These are phyloP conservation scores for Heliothis subflexa DNA, from an alignment of 1,140 invertebrate species.

Conservation along the genomic window DNA sequence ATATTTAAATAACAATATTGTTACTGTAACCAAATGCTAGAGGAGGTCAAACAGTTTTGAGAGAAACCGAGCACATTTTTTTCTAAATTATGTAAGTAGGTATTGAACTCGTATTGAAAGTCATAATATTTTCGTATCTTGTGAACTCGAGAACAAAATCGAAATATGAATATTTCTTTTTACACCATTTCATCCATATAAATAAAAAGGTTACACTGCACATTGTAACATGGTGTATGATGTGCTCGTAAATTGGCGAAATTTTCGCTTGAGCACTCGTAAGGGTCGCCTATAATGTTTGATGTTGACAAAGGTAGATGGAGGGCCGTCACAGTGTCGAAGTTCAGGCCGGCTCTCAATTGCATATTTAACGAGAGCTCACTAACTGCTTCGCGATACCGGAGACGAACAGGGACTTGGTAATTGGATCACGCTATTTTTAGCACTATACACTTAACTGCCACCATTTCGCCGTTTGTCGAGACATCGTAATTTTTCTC, in stretches of 20 bases:
- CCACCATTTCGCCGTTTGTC: conserved; percentile 41
- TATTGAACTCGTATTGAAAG: too few species aligned
- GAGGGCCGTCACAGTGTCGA: conserved; percentile 9
- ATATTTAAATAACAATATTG: not conserved
- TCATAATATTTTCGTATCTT: too few species aligned
- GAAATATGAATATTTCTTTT: not conserved
- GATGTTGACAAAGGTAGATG: conserved; percentile 41
- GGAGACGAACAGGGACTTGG: conserved; percentile 44
- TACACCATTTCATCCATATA: not conserved
- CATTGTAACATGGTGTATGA: conserved; percentile 11
- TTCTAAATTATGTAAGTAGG: not conserved
- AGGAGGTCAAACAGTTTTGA: too few species aligned
- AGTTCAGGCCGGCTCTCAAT: conserved; percentile 50
- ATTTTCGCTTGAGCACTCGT: conserved; percentile 19
- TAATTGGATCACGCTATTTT: conserved; percentile 69
- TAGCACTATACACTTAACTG: conserved; percentile 45
- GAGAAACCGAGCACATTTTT: too few species aligned
- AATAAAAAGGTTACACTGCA: conserved; percentile 23
- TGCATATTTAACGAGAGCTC: conserved; percentile 67
- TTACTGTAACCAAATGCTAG: not conserved
- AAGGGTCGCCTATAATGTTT: conserved; percentile 41
- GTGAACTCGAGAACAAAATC: not conserved
- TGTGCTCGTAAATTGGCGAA: conserved; percentile 25
- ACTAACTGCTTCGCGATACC: conserved; percentile 49
- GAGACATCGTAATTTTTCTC: conserved; percentile 41